A percentile compares a stretch with the other conserved stretches of the same genome.
These are phyloP conservation scores for Streblospio benedicti DNA, from an alignment of 1,140 invertebrate species.

Conservation along the genomic window DNA sequence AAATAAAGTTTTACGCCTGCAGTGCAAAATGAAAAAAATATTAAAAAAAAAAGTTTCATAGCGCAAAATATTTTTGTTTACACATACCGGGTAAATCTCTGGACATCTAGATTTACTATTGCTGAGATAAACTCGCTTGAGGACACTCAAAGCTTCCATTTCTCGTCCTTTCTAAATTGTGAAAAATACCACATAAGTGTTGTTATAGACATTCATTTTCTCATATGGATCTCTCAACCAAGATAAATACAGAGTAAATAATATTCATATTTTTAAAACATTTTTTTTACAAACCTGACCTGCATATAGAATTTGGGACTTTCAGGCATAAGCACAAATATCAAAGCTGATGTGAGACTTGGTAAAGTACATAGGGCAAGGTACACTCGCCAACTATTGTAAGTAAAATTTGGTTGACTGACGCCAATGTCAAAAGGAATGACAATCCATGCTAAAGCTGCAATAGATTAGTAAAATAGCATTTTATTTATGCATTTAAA, in stretches of 20 bases:
- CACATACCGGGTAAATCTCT: too few relatives aligned
- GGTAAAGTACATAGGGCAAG: slow-evolving; percentile 68
- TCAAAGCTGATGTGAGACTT: slow-evolving; percentile 59
- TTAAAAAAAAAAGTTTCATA: too few relatives aligned
- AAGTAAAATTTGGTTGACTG: slow-evolving; percentile 24
- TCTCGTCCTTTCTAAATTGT: slow-evolving; percentile 48
- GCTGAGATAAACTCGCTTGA: background rate
- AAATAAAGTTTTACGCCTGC: too few relatives aligned
- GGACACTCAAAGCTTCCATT: slow-evolving; percentile 64
- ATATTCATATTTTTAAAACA: background rate
- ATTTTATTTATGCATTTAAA: too few relatives aligned
- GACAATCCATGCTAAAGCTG: slow-evolving; percentile 64
- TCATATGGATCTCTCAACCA: background rate
- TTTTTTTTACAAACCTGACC: slow-evolving; percentile 44
- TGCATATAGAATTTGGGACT: slow-evolving; percentile 69
- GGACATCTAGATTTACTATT: background rate
- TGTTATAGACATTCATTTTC: background rate
- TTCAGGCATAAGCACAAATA: slow-evolving; percentile 67
- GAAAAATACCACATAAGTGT: background rate
- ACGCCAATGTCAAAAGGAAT: slow-evolving; percentile 54
- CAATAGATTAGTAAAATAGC: slow-evolving; percentile 20
- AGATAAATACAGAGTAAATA: background rate
- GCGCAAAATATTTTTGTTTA: too few relatives aligned
- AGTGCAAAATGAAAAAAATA: too few relatives aligned
- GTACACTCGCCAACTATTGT: slow-evolving; percentile 74